Conservation (phyloP, 1,140 invertebrate genomes). For the Camponotus vicinus region DNA sequence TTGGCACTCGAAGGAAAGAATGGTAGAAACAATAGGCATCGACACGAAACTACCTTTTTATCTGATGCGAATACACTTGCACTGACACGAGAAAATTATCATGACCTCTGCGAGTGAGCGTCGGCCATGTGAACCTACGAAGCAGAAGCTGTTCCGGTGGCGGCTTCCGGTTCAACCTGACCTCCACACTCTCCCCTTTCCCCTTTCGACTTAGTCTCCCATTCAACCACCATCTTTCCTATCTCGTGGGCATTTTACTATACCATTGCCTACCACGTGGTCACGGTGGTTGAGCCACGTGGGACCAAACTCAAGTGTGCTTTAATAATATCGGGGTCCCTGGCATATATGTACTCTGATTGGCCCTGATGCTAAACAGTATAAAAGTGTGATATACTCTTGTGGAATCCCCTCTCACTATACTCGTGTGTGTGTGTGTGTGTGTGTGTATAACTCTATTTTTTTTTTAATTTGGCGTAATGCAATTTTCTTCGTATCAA, state of each 20-base stretch:
- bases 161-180: slow-evolving; percentile 82
- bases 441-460: neutral
- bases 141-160: slow-evolving; percentile 81
- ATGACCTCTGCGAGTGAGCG: slow-evolving; percentile 77
- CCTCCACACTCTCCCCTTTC: slow-evolving; percentile 70
- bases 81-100: slow-evolving; percentile 81
- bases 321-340: slow-evolving; percentile 61
- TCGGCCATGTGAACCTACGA: slow-evolving; percentile 82
- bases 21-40: neutral
- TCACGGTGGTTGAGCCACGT: slow-evolving; percentile 85
- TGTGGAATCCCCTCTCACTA: neutral
- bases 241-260: slow-evolving; percentile 78
- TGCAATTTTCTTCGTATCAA: neutral
- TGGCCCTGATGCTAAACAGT: slow-evolving; percentile 38
- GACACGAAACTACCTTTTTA: slow-evolving; percentile 47
- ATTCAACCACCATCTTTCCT: slow-evolving; percentile 79
- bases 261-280: slow-evolving; percentile 78
- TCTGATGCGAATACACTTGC: slow-evolving; percentile 72
- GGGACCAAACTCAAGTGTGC: slow-evolving; percentile 78
- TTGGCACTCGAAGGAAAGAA: neutral
- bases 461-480: slow-evolving; percentile 7
- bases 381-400: slow-evolving; percentile 26
- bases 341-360: slow-evolving; percentile 18
- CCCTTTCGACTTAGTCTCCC: slow-evolving; percentile 57
- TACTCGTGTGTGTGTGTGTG: neutral